phyloP scores from a whole-genome alignment of 2,888 invertebrate genomes.

The Leptura quadrifasciata region DNA sequence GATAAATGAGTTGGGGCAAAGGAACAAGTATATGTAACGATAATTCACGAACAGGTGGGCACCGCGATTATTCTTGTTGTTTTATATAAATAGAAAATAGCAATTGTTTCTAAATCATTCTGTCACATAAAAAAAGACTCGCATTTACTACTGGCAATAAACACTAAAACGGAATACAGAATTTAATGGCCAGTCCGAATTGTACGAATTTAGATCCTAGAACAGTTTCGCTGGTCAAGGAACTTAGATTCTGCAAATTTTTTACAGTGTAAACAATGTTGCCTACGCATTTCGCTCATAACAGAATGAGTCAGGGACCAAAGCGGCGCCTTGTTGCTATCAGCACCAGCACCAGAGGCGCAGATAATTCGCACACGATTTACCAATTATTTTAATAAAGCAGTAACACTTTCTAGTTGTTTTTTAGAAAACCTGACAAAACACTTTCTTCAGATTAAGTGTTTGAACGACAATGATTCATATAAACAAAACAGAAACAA shows the following conservation, averaged over 20 bases:
- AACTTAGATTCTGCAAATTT: conserved; percentile 32
- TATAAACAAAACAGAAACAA: no score
- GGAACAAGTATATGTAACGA: conserved; percentile 12
- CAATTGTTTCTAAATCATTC: conserved; percentile 11
- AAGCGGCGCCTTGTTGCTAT: conserved; percentile 41
- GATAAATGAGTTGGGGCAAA: background rate
- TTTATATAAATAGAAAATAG: conserved; percentile 7
- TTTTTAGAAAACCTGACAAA: no score
- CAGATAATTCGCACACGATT: background rate
- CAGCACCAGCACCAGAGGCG: conserved; percentile 27
- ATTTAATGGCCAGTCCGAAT: background rate
- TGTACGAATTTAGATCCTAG: conserved; percentile 20
- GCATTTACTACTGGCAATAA: conserved; percentile 11
- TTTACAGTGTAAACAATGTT: conserved; percentile 36
- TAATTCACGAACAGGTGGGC: background rate
- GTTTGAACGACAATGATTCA: no score
- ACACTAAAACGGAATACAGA: background rate
- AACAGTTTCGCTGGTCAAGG: conserved; percentile 33
- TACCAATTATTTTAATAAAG: conserved; percentile 1
- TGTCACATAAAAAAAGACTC: background rate
- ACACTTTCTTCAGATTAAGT: no score
- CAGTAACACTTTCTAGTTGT: background rate
- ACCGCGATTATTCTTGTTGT: background rate
- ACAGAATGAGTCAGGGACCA: conserved; percentile 38
- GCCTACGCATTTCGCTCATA: conserved; percentile 34